Base-by-base conservation (phyloP, 2,888 invertebrate genomes). In the Deilephila elpenor region DNA sequence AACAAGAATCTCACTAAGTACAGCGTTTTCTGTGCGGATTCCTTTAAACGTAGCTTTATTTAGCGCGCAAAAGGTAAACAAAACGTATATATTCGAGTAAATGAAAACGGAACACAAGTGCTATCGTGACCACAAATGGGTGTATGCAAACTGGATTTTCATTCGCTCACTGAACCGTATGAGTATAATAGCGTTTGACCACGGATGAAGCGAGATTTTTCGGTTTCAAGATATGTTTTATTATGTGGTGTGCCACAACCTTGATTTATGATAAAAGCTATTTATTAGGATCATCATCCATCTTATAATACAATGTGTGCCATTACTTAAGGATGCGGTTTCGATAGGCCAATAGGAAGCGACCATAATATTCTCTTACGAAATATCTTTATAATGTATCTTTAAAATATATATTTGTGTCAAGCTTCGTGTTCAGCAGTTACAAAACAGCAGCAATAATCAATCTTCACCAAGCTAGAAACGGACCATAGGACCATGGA, bases 31-130 rank as follows among this genome's bases (percentile, higher is more conserved):
- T 37, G 25, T 75, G 72, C 72, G 75, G 76, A 44, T 17, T 67
- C 77, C 75, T 79, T 73, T 74, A 76, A 78, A 76, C 72, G 62
- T 73, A 59, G n/a, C 60, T 79, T 73, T 72, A 79, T 80, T 79
- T 80, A 82, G 79, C 78, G 76, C 78, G 77, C 76, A 78, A 76
- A 76, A 71, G 77, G 78, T 80, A 80, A 80, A 79, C 79, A 83
- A 80, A 79, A 78, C 76, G 61, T 74, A 77, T 74, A 75, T 75
- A 72, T 79, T 70, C 59, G 53, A 76, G 75, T 79, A 82, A 82
- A 82, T 82, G 83, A 80, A 83, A 78, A 80, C 75, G 60, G 76
- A 72, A 75, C 75, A 74, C 76, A 71, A 76, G 75, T 78, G 70
- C 72, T 71, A 59, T 70, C 71, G 64, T 61, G 71, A 76, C 71